phyloP scores from a whole-genome alignment of 2,888 invertebrate species.

The Diploptera punctata region DNA sequence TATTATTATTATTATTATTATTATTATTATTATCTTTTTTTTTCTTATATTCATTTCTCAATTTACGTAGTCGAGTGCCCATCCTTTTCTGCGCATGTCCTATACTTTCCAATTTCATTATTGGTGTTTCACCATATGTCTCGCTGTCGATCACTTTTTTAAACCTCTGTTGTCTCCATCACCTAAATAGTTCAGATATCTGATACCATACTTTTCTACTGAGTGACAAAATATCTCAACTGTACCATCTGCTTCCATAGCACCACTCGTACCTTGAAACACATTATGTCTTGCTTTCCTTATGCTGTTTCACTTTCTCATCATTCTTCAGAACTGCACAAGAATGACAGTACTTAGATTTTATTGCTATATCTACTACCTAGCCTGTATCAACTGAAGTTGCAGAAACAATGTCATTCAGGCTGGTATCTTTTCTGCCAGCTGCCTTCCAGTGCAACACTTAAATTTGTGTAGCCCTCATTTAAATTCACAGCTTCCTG shows the following conservation, averaged over 20 bases:
- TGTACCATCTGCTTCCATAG: slow-evolving; percentile 35
- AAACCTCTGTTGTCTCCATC: slow-evolving; percentile 34
- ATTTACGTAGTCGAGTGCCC: slow-evolving; percentile 6
- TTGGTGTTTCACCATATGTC: not conserved
- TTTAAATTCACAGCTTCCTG: not conserved
- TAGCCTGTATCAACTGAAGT: not conserved
- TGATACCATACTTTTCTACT: too few species aligned
- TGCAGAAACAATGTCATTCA: too few species aligned
- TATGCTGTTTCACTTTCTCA: not conserved
- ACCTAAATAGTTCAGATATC: too few species aligned
- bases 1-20: not conserved
- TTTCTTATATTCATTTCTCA: not conserved
- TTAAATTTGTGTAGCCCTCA: not conserved
- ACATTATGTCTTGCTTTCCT: slow-evolving; percentile 11
- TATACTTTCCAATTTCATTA: not conserved
- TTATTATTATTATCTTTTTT: not conserved
- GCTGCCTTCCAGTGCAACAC: not conserved
- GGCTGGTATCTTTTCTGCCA: not conserved
- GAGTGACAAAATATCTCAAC: slow-evolving; percentile 25
- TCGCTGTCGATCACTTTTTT: slow-evolving; percentile 18
- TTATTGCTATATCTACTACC: not conserved
- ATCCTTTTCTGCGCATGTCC: slow-evolving; percentile 21
- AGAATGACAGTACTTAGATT: not conserved
- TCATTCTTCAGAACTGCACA: not conserved
- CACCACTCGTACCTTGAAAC: too few species aligned